Base-by-base conservation (phyloP, 2,888 invertebrate species). In the Chloroclystis v-ata region DNA sequence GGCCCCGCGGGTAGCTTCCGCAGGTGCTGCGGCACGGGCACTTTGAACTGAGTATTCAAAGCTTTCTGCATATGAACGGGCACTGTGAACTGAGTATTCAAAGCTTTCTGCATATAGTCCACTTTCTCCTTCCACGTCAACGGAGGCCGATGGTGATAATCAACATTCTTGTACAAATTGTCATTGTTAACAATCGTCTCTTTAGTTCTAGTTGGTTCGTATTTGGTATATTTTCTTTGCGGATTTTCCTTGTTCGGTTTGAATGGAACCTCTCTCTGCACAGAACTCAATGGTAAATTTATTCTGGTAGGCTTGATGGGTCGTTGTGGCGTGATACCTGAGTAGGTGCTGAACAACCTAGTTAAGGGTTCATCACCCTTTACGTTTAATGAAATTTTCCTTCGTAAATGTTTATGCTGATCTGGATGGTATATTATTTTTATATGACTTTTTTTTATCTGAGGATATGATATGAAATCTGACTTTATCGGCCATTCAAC, bases 241-340 rank as follows among this genome's bases (percentile, higher is more conserved):
- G 56, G 47, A 14, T 59, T 51, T 8, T 65, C 52, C 54, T 76
- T 72, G 40, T 48, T 66, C 1, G 75, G 75, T 38, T 58, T 56
- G 9, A 75, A 44, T n/a, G 70, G 38, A 7, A 61, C 13, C 28
- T 59, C 46, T 39, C 55, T 67, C 10, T 60, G 56, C 14, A 48
- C 47, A 0, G 60, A 35, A 14, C 52, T 54, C 1, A 42, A 43
- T 1, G 56, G 43, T 11, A 11, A 47, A 2, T 30, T 28, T 28
- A 44, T 37, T 12, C 48, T 35, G 26, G 43, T 43, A 20, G 50
- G 50, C 39, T 26, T 45, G 4, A 43, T 38, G 10, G 16, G 16
- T 20, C 8, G 5, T 1, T 35, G 16, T 33, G 10, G 16, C 10
- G 35, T 6, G 26, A 26, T 8, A 35, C 16, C 16, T 6, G n/a